These are phyloP conservation scores for Himalopsyche anomala DNA, from an alignment of 2,888 invertebrate species.

Conservation along the genomic window DNA sequence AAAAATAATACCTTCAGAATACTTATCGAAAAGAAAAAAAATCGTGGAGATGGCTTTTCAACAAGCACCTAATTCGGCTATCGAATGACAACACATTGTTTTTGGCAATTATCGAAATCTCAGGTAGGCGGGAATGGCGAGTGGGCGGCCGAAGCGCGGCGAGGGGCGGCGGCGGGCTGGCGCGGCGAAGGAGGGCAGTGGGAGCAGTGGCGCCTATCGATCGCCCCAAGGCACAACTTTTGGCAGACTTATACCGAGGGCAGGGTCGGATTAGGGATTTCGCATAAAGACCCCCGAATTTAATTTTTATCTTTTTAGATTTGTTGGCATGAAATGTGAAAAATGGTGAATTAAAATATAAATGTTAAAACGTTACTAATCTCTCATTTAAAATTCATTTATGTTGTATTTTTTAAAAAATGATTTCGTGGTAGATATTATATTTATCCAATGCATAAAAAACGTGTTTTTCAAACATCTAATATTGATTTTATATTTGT, in stretches of 20 bases:
- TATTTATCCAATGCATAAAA: too few species aligned
- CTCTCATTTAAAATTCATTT: too few species aligned
- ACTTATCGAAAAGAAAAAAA: too few species aligned
- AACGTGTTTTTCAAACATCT: too few species aligned
- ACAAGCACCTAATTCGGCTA: constrained; percentile 6
- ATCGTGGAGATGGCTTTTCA: background rate
- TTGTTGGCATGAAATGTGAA: too few species aligned
- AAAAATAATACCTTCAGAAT: too few species aligned
- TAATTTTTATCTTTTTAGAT: too few species aligned
- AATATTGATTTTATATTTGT: too few species aligned
- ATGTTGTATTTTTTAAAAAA: too few species aligned
- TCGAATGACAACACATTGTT: constrained; percentile 28
- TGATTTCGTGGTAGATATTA: too few species aligned
- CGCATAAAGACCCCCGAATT: background rate
- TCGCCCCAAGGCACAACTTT: constrained; percentile 43
- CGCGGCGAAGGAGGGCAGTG: constrained; percentile 46
- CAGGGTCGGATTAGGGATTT: background rate
- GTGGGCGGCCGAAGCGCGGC: constrained; percentile 39
- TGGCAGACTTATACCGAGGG: constrained; percentile 31
- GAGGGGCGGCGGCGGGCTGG: constrained; percentile 32
- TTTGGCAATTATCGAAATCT: constrained; percentile 42
- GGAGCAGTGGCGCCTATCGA: constrained; percentile 58
- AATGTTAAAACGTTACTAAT: too few species aligned
- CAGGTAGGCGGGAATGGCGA: constrained; percentile 43
- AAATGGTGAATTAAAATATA: too few species aligned